These are phyloP conservation scores for Macrophya alboannulata DNA, from an alignment of 2,888 invertebrate genomes.

Conservation along the genomic window DNA sequence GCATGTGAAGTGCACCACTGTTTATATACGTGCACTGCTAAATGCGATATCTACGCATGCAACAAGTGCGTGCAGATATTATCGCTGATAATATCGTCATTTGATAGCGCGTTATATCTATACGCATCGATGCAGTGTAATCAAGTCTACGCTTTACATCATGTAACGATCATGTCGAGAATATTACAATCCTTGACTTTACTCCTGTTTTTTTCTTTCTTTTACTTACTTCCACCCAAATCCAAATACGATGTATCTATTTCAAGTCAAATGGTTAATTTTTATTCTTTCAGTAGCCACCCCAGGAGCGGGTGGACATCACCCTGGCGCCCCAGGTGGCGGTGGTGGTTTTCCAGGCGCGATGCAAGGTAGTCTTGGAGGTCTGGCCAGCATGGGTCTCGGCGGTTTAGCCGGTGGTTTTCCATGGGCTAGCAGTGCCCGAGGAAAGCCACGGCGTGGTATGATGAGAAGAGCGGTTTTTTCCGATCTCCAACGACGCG, in stretches of 20 bases:
- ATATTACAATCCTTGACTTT: background rate
- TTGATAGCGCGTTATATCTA: slow-evolving; percentile 7
- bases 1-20: slow-evolving; percentile 55
- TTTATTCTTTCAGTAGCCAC: slow-evolving; percentile 77
- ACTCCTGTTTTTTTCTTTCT: background rate
- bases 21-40: slow-evolving; percentile 49
- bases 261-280: slow-evolving; percentile 29
- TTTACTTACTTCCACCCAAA: background rate
- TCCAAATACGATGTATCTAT: background rate
- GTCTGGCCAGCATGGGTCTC: slow-evolving; percentile 78
- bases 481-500: slow-evolving; percentile 97
- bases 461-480: slow-evolving; percentile 99
- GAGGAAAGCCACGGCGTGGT: slow-evolving; percentile 96
- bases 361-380: slow-evolving; percentile 74
- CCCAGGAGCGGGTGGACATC: slow-evolving; percentile 80
- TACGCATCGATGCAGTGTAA: background rate
- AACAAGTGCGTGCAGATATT: slow-evolving; percentile 79
- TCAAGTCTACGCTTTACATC: background rate
- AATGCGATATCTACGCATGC: slow-evolving; percentile 72
- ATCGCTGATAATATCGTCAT: slow-evolving; percentile 64
- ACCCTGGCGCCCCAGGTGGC: slow-evolving; percentile 73
- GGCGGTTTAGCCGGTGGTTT: slow-evolving; percentile 82
- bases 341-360: slow-evolving; percentile 74
- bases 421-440: slow-evolving; percentile 95
- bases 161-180: background rate